A percentile compares a stretch with the other conserved stretches of the same genome.
phyloP scores from a whole-genome alignment of 2,113 vertebrate genomes.

The Pachypanchax playfairii region DNA sequence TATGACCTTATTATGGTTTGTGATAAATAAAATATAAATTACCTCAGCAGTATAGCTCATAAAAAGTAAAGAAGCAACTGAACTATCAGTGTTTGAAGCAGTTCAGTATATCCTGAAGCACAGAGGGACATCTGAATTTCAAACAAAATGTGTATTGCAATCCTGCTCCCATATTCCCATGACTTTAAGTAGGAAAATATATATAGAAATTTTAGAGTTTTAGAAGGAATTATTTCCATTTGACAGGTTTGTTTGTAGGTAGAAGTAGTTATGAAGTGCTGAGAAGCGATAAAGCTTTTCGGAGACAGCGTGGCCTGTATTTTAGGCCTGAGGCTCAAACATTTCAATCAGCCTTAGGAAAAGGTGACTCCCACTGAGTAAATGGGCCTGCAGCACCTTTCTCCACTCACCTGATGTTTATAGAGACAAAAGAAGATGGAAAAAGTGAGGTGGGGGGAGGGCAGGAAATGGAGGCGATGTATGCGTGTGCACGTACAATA shows the following conservation, averaged over 20 bases:
- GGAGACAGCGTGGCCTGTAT: slow-evolving; percentile 16
- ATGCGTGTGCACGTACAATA: background rate
- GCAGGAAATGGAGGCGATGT: background rate
- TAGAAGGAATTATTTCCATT: slow-evolving; percentile 35
- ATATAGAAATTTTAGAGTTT: background rate
- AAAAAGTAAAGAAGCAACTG: slow-evolving; percentile 23
- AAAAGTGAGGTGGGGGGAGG: too few relatives aligned
- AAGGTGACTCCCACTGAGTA: background rate
- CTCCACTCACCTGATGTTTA: slow-evolving; percentile 7
- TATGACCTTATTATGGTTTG: too few relatives aligned
- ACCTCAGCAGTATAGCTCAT: slow-evolving; percentile 37
- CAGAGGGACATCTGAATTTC: slow-evolving; percentile 10
- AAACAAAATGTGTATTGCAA: slow-evolving; percentile 8
- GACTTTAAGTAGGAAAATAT: slow-evolving; percentile 6
- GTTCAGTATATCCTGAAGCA: slow-evolving; percentile 21
- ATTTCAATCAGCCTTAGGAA: background rate
- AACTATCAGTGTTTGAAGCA: slow-evolving; percentile 33
- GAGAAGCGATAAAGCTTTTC: too few relatives aligned
- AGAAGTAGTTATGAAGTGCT: slow-evolving; percentile 13
- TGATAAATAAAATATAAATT: background rate
- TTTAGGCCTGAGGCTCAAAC: background rate
- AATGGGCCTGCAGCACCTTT: background rate
- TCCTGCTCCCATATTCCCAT: background rate
- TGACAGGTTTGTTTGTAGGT: slow-evolving; percentile 35
- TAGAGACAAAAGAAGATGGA: background rate